phyloP scores from a whole-genome alignment of 2,113 vertebrate species.

The Thoracochromis brauschi region DNA sequence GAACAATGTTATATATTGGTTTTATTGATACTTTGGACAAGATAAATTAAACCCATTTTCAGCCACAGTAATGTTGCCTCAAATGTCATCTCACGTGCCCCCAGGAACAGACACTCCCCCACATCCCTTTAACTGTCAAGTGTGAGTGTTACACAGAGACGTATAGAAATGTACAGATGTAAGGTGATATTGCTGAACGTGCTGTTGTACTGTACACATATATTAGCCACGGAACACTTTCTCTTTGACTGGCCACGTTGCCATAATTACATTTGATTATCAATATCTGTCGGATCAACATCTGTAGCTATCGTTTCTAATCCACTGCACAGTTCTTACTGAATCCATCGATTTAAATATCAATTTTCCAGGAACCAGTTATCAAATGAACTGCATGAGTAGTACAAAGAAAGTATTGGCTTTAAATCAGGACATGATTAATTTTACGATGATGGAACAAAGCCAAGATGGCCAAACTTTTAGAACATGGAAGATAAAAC shows the following conservation, averaged over 20 bases:
- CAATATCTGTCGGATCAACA: slow-evolving; percentile 34
- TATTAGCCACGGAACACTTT: neutral
- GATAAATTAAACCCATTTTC: neutral
- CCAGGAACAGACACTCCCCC: neutral
- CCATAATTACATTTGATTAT: slow-evolving; percentile 19
- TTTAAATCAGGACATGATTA: neutral
- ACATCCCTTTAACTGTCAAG: neutral
- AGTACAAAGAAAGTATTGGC: neutral
- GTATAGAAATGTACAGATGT: neutral
- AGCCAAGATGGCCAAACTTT: neutral
- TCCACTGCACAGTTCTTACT: neutral
- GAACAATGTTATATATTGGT: neutral
- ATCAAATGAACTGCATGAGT: neutral
- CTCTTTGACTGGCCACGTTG: neutral
- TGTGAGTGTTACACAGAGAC: neutral
- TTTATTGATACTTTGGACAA: neutral
- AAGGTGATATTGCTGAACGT: neutral
- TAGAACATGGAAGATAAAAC: neutral
- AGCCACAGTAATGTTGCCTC: neutral
- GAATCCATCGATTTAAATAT: neutral
- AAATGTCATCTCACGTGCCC: neutral
- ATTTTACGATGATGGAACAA: neutral
- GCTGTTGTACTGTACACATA: neutral
- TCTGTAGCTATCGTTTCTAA: slow-evolving; percentile 2
- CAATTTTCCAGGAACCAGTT: neutral